Evolutionary conservation across 2,888 invertebrate genomes (phyloP).

Genomic region (Meloe dianella): DNA sequence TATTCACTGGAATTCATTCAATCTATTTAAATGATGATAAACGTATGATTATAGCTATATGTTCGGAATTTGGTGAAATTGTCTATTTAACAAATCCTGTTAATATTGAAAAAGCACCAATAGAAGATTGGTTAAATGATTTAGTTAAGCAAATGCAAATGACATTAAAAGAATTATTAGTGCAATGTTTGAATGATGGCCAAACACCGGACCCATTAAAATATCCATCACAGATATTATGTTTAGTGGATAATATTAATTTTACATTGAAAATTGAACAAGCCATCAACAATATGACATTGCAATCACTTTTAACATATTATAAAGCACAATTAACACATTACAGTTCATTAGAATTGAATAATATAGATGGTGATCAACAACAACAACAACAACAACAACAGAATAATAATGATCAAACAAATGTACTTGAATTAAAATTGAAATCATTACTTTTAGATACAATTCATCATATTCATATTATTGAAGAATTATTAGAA

Average conservation of each 20-base stretch:
- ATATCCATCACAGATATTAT: conserved; percentile 81
- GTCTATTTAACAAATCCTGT: conserved; percentile 73
- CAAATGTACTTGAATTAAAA: conserved; percentile 69
- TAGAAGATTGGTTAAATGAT: conserved; percentile 75
- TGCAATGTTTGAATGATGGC: conserved; percentile 63
- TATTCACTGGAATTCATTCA: conserved; percentile 88
- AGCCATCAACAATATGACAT: conserved; percentile 72
- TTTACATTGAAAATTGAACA: conserved; percentile 87
- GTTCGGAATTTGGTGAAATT: conserved; percentile 76
- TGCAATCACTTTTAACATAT: conserved; percentile 62
- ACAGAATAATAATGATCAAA: conserved; percentile 41
- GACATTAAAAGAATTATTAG: conserved; percentile 74
- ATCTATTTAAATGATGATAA: conserved; percentile 69
- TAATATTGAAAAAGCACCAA: conserved; percentile 54
- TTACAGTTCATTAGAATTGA: conserved; percentile 61
- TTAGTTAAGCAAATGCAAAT: conserved; percentile 83
- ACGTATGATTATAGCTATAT: conserved; percentile 67
- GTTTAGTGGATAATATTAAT: conserved; percentile 81
- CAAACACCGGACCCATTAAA: conserved; percentile 66
- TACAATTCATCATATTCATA: conserved; percentile 86
- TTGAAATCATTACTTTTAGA: conserved; percentile 92
- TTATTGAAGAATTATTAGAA: conserved; percentile 78
- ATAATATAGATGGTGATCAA: conserved; percentile 41
- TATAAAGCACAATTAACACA: conserved; percentile 62
- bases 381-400: too few species aligned